phyloP scores from a whole-genome alignment of 1,140 invertebrate genomes.

The Sinonovacula constricta region DNA sequence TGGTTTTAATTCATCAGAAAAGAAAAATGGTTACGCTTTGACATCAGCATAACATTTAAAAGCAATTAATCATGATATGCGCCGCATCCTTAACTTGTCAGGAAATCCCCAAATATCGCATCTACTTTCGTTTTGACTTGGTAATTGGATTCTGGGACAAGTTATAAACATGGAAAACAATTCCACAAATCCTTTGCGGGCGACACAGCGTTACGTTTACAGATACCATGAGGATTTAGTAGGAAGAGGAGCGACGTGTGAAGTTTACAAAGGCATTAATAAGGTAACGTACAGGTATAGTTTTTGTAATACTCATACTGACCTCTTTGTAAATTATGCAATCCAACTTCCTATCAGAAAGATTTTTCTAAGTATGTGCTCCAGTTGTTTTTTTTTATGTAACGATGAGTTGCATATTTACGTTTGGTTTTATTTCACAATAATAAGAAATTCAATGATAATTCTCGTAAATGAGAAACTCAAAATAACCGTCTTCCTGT shows the following conservation, averaged over 20 bases:
- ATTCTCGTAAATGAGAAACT: too few species aligned
- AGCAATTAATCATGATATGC: too few species aligned
- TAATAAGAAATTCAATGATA: too few species aligned
- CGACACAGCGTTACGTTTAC: conserved; percentile 39
- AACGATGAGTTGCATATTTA: conserved; percentile 1
- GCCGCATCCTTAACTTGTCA: too few species aligned
- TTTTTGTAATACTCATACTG: background rate
- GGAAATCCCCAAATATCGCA: background rate
- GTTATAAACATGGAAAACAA: background rate
- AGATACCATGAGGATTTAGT: conserved; percentile 16
- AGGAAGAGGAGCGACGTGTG: conserved; percentile 47
- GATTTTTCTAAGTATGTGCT: too few species aligned
- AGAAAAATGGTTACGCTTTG: too few species aligned
- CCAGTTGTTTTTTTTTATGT: too few species aligned
- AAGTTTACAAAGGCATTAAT: conserved; percentile 44
- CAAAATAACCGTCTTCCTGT: too few species aligned
- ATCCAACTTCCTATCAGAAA: background rate
- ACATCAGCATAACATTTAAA: too few species aligned
- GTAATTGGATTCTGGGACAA: background rate
- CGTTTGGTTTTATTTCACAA: background rate
- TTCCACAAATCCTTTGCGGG: background rate
- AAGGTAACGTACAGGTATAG: conserved; percentile 21
- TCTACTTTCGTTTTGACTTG: background rate
- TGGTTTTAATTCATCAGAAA: too few species aligned
- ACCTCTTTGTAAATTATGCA: background rate